A percentile compares a stretch with the other conserved stretches of the same genome.
These are phyloP conservation scores for Hippoglossus stenolepis DNA, from an alignment of 2,113 vertebrate genomes.

Conservation along the genomic window DNA sequence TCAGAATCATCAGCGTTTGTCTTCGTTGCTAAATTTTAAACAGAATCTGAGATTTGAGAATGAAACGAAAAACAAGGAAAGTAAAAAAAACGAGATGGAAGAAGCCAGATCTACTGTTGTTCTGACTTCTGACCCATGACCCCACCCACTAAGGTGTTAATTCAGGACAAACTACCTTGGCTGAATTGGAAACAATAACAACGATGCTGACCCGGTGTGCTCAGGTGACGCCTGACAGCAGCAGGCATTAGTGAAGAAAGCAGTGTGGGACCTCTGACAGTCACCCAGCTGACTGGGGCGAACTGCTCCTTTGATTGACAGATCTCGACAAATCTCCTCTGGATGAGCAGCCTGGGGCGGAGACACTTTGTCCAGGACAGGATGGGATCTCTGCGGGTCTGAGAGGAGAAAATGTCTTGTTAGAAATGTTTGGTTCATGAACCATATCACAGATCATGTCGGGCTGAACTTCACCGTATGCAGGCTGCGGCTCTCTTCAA, in stretches of 20 bases:
- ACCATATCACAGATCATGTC: no score
- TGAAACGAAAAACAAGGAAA: no score
- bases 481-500: constrained; percentile 65
- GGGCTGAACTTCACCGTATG: constrained; percentile 62
- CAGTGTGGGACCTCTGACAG: constrained; percentile 79
- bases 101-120: no score
- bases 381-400: constrained; percentile 10
- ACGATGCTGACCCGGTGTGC: constrained; percentile 68
- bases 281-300: constrained; percentile 63
- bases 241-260: constrained; percentile 60
- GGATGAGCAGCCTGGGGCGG: constrained; percentile 49
- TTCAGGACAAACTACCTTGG: neutral
- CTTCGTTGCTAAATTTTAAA: no score
- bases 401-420: no score
- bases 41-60: no score
- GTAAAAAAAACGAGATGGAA: neutral
- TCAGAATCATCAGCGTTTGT: no score
- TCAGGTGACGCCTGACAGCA: constrained; percentile 49
- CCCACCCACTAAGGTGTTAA: neutral
- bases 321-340: constrained; percentile 76
- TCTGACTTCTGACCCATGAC: neutral
- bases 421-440: no score
- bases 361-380: constrained; percentile 63
- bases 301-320: constrained; percentile 71
- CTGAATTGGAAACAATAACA: neutral